Evolutionary conservation across 2,797 vertebrate genomes (phyloP), one percentile per base, ranked within the genome.

Genomic region (Fringilla coelebs): DNA sequence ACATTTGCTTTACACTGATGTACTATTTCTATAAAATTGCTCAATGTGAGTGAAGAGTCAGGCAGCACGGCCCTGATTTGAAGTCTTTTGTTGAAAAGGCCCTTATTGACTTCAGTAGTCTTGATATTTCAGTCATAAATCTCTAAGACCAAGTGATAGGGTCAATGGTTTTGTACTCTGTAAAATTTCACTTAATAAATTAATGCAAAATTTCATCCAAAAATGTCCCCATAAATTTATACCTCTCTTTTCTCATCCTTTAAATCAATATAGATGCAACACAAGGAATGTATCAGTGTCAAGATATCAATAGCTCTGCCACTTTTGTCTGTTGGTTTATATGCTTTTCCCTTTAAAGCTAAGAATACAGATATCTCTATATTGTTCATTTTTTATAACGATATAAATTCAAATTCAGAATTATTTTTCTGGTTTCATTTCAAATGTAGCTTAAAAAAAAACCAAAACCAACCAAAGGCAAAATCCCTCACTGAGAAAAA

Each of bases 121-220:
- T 91, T 74, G 75, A 51, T 48, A 79, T 92, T 91, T 91, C 54
- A 68, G 63, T n/a, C 65, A 70, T 93, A 92, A 91, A 93, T 93
- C 88, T 93, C 74, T 77, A 77, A 85, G 85, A 73, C 7, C 61
- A 93, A 94, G 91, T 85, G 68, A 85, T 45, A 86, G 77, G 80
- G 88, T 94, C 91, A 96, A 85, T 85, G 85, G 77, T 90, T 96
- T 95, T 89, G 71, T 93, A 88, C 79, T 89, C 83, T 85, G 90
- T 93, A 95, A 78, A 86, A 94, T 95, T 95, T 79, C 1, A 8
- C 66, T 86, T 96, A 94, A 94, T 91, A 96, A 96, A 96, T 94
- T 34, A 91, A 96, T 95, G 83, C 83, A 94, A 96, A 96, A 94
- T 79, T 94, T 95, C 88, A 90, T 86, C 70, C 73, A 84, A 67